phyloP scores from a whole-genome alignment of 2,888 invertebrate species.

The Yponomeuta plumbellus region DNA sequence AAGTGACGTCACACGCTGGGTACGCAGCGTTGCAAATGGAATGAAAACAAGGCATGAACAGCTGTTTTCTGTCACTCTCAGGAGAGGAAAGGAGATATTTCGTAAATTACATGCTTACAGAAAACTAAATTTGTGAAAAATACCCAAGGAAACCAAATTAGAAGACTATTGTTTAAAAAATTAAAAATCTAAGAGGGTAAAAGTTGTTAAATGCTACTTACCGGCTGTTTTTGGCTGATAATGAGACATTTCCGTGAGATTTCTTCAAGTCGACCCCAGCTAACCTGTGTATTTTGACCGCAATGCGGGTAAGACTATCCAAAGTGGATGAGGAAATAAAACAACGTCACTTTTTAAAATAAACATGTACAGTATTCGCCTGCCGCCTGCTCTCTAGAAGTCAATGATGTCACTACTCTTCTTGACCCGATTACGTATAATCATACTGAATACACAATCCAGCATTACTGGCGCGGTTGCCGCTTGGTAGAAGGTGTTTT shows the following conservation, averaged over 20 bases:
- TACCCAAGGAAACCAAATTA: too few relatives aligned
- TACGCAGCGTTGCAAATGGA: not conserved
- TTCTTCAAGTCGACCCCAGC: not conserved
- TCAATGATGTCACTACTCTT: constrained; percentile 61
- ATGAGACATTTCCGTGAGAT: constrained; percentile 43
- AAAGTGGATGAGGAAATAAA: constrained; percentile 40
- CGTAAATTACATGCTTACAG: too few relatives aligned
- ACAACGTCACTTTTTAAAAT: constrained; percentile 68
- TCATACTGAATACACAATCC: constrained; percentile 32
- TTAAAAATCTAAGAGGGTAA: not conserved
- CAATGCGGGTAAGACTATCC: not conserved
- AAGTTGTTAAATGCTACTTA: constrained; percentile 33
- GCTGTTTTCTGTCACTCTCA: not conserved
- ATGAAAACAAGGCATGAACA: not conserved
- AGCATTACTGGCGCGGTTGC: constrained; percentile 32
- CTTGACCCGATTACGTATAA: constrained; percentile 55
- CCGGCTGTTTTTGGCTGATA: constrained; percentile 50
- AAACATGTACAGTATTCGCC: constrained; percentile 35
- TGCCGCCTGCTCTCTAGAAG: constrained; percentile 20
- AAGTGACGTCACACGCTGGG: not conserved
- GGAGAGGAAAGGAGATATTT: too few relatives aligned
- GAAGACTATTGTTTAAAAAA: too few relatives aligned
- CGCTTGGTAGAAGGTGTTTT: constrained; percentile 21
- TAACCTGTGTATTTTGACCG: constrained; percentile 1
- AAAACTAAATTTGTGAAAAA: too few relatives aligned